Percentiles rank a stretch among this genome's conserved stretches.
phyloP scores from a whole-genome alignment of 2,797 vertebrate species.

The Tinamus major region DNA sequence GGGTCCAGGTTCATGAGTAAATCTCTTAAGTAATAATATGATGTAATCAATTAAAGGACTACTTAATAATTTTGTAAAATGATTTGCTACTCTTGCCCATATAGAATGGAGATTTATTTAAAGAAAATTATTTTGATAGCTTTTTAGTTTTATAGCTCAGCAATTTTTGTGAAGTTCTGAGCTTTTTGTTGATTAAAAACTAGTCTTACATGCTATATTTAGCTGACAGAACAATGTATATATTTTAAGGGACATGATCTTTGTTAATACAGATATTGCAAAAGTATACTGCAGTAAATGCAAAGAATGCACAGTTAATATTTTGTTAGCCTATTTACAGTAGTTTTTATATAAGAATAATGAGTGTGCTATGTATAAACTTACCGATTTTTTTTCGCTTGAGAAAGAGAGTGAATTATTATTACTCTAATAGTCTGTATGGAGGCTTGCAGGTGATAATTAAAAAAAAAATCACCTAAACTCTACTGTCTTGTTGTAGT shows the following conservation, averaged over 20 bases:
- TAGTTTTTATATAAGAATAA: not conserved
- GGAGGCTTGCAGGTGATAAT: not conserved
- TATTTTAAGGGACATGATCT: not conserved
- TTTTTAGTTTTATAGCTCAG: not conserved
- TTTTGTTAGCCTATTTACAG: not conserved
- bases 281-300: not conserved
- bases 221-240: not conserved
- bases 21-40: not conserved
- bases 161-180: not conserved
- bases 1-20: not conserved
- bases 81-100: not conserved
- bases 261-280: not conserved
- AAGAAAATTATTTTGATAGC: not conserved
- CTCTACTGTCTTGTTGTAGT: not conserved
- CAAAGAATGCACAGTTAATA: not conserved
- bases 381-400: not conserved
- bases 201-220: not conserved
- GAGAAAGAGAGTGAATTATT: not conserved
- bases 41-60: not conserved
- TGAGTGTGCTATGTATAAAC: not conserved
- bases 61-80: conserved; percentile 22
- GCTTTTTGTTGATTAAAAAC: not conserved
- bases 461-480: not conserved
- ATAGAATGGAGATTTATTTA: not conserved
- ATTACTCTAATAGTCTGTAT: not conserved